These are phyloP conservation scores for Hirudinaria manillensis DNA, from an alignment of 2,888 invertebrate species.

Conservation along the genomic window DNA sequence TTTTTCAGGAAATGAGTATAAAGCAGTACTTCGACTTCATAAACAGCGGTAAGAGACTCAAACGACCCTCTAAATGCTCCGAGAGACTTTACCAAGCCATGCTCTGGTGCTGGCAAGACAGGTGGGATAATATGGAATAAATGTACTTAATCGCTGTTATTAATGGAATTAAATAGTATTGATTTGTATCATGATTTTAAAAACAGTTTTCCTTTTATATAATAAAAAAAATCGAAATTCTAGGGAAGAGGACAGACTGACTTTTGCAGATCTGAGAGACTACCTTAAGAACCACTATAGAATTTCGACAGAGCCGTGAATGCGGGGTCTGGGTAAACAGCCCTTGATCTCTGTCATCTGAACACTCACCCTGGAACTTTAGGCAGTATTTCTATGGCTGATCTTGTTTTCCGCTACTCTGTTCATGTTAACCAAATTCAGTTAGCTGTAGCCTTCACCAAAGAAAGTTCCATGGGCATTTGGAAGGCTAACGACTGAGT, in stretches of 20 bases:
- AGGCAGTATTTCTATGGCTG: no score
- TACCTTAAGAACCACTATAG: neutral
- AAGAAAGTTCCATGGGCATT: no score
- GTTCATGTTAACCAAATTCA: no score
- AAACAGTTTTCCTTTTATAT: no score
- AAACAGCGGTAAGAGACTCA: conserved; percentile 1
- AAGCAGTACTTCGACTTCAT: neutral
- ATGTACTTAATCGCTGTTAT: neutral
- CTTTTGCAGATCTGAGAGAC: neutral
- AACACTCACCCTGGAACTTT: no score
- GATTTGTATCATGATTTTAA: neutral
- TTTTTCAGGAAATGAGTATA: neutral
- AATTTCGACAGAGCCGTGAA: no score
- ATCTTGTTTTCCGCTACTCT: no score
- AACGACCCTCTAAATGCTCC: neutral
- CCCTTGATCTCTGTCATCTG: no score
- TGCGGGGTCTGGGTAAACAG: no score
- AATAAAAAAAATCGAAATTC: no score
- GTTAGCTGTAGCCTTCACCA: no score
- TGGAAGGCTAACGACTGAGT: no score
- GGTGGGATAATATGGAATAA: neutral
- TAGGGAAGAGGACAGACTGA: conserved; percentile 3
- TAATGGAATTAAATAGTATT: neutral
- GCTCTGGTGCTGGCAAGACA: neutral
- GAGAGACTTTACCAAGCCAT: conserved; percentile 9